These are phyloP conservation scores for Pilophorus perplexus DNA, from an alignment of 2,888 invertebrate genomes.

Conservation along the genomic window DNA sequence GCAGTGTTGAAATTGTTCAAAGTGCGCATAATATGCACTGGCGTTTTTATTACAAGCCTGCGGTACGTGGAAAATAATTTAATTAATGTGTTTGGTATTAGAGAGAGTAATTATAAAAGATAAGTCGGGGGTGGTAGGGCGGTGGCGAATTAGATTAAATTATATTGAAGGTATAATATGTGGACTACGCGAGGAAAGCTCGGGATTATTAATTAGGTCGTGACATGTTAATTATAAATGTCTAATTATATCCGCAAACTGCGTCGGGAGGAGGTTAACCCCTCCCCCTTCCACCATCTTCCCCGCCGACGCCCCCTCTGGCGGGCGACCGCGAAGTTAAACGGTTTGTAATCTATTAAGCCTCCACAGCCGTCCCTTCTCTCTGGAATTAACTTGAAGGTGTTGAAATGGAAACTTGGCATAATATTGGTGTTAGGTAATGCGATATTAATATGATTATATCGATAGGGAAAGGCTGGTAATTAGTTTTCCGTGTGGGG, in stretches of 20 bases:
- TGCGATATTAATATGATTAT: conserved; percentile 10
- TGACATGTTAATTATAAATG: conserved; percentile 38
- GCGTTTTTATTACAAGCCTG: too few species aligned
- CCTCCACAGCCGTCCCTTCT: background rate
- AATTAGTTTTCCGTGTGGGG: too few species aligned
- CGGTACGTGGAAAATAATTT: too few species aligned
- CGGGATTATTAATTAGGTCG: conserved; percentile 28
- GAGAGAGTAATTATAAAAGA: too few species aligned
- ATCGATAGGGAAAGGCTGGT: too few species aligned
- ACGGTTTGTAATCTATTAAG: conserved; percentile 29
- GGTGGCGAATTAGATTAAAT: background rate
- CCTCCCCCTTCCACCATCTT: background rate
- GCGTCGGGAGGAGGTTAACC: conserved; percentile 3
- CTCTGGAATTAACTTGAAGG: conserved; percentile 6
- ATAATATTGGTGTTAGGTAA: conserved; percentile 12
- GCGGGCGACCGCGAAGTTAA: conserved; percentile 5
- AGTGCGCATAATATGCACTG: too few species aligned
- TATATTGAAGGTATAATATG: background rate
- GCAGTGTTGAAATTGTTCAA: too few species aligned
- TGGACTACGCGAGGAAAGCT: too few species aligned
- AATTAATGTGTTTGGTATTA: too few species aligned
- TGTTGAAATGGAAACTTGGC: conserved; percentile 2
- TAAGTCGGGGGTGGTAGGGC: too few species aligned
- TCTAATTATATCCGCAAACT: conserved; percentile 32
- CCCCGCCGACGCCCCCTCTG: background rate